Evolutionary conservation across 2,888 invertebrate species (phyloP), one percentile per base, ranked within the genome.

Genomic region (Mechanitis messenoides): DNA sequence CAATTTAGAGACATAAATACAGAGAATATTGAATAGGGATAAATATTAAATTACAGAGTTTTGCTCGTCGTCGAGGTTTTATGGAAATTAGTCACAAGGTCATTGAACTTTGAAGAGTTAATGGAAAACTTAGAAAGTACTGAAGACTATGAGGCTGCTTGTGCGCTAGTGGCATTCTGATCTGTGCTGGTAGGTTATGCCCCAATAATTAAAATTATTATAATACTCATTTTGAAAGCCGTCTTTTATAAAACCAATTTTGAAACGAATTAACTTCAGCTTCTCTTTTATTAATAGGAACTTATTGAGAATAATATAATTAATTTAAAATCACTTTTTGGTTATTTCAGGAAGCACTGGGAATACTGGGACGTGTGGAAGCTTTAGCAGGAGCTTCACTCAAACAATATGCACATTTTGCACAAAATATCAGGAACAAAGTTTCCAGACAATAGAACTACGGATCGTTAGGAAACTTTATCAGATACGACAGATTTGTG

Each of bases 391-490:
- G 87, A 1, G 83, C 78, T 11, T 69, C 85, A 0, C 33, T 84
- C 1, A 87, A 85, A 61, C 85, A 86, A 72, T 45, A 81, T 1
- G 85, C 80, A 0, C 86, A 85, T 65, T 87, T 74, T 60, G 85
- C 85, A 0, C 87, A 87, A 69, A 85, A 84, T 62, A 76, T 87
- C n/a, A 73, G 80, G 55, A 81, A 80, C 62, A 74, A 71, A 65
- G 47, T 63, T 1, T 87, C 87, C 71, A 72, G 80, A 9, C 70
- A 82, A 35, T 87, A 79, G 77, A 71, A 81, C 53, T 79, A 74
- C 56, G 83, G 82, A 4, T 0, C 60, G 0, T 4, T 68, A 5
- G 63, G 56, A 28, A 87, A 87, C 60, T 3, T 74, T 1, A 28
- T 59, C 3, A 56, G 60, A 0, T 87, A 87, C 59, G 80, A 80